Evolutionary conservation across 1,140 invertebrate genomes (phyloP).

Genomic region (Diabrotica virgifera): DNA sequence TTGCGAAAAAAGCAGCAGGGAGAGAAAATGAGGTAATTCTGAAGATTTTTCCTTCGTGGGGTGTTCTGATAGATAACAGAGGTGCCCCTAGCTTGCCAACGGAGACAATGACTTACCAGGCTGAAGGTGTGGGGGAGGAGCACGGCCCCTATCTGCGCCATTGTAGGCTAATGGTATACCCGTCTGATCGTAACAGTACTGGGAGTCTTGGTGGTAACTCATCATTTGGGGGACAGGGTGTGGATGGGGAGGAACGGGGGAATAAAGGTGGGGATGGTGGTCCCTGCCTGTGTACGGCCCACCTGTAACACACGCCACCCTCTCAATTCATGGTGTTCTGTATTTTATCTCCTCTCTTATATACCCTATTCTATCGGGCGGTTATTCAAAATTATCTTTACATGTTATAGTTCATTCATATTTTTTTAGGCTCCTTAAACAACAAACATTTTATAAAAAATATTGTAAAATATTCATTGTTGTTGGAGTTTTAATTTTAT

Average conservation of each 20-base stretch:
- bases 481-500: too few relatives aligned
- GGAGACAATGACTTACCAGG: constrained; percentile 54
- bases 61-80: constrained; percentile 24
- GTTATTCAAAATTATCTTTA: background rate
- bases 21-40: constrained; percentile 12
- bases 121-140: constrained; percentile 55
- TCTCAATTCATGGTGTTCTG: constrained; percentile 27
- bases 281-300: constrained; percentile 49
- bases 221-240: constrained; percentile 45
- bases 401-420: too few relatives aligned
- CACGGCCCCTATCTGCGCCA: constrained; percentile 54
- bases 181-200: constrained; percentile 61
- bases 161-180: constrained; percentile 54
- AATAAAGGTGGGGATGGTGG: constrained; percentile 52
- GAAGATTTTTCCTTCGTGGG: constrained; percentile 25
- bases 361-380: constrained; percentile 13
- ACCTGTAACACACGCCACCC: constrained; percentile 54
- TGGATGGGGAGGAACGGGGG: constrained; percentile 44
- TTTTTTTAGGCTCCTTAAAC: too few relatives aligned
- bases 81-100: constrained; percentile 34
- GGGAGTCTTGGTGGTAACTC: constrained; percentile 56
- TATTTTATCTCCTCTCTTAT: background rate
- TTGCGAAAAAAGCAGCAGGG: background rate
- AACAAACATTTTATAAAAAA: too few relatives aligned
- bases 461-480: too few relatives aligned